Percentiles rank a stretch among this genome's conserved stretches.
phyloP scores from a whole-genome alignment of 2,888 invertebrate species.

The Steromphala cineraria region DNA sequence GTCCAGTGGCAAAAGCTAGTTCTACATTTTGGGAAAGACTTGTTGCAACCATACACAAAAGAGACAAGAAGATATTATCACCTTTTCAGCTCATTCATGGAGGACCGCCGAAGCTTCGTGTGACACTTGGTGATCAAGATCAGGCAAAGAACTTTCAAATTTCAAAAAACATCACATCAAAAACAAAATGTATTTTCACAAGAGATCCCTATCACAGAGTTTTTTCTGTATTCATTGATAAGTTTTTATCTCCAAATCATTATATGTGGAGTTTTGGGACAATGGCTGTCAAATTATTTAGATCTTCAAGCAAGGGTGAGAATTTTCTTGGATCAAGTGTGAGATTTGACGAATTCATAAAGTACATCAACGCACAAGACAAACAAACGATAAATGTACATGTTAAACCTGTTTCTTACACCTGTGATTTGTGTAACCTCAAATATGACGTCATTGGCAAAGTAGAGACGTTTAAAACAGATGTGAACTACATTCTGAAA shows the following conservation, averaged over 20 bases:
- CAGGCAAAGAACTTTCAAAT: not conserved
- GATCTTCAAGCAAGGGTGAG: not conserved
- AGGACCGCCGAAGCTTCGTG: not conserved
- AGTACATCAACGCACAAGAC: not conserved
- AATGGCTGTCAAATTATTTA: not conserved
- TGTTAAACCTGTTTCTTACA: not conserved
- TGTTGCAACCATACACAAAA: not conserved
- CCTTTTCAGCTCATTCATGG: not conserved
- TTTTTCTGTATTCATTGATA: not conserved
- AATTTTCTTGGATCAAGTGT: not conserved
- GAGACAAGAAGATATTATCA: not conserved
- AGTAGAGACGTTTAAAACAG: not conserved
- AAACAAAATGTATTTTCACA: not conserved
- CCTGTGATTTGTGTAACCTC: not conserved
- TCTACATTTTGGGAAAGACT: not conserved
- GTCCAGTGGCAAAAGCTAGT: not conserved
- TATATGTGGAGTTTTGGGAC: not conserved
- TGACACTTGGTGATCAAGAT: not conserved
- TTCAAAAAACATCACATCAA: not conserved
- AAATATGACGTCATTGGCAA: slow-evolving; percentile 8
- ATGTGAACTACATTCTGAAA: not conserved
- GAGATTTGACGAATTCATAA: not conserved
- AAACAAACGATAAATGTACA: not conserved
- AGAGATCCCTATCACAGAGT: not conserved
- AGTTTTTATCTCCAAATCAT: not conserved